phyloP scores from a whole-genome alignment of 2,797 vertebrate genomes.

The Pristis pectinata region DNA sequence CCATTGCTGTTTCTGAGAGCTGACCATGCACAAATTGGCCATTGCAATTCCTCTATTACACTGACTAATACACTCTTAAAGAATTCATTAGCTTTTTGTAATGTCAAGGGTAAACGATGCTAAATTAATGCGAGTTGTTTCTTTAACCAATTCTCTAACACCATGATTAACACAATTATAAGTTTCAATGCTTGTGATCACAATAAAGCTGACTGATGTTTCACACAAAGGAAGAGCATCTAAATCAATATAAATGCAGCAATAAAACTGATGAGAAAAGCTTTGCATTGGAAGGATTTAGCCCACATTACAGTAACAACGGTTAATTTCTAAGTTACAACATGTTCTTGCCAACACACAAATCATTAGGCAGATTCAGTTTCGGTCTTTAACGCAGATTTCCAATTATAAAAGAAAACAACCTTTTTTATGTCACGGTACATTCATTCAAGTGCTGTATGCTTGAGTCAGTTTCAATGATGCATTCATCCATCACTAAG shows the following conservation, averaged over 20 bases:
- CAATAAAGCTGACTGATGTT: not conserved
- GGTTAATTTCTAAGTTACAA: conserved; percentile 22
- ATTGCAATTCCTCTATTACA: not conserved
- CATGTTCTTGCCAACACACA: not conserved
- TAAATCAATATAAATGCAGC: not conserved
- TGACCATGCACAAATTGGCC: not conserved
- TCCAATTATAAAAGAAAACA: not conserved
- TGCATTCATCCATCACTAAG: no score
- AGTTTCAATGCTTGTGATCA: not conserved
- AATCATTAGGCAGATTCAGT: not conserved
- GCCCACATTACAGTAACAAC: not conserved
- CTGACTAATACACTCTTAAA: not conserved
- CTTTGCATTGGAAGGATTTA: not conserved
- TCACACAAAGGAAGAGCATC: no score
- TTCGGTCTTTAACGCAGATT: not conserved
- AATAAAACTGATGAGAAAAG: conserved; percentile 2
- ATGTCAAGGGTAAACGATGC: not conserved
- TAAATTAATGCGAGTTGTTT: not conserved
- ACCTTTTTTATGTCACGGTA: not conserved
- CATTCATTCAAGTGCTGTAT: not conserved
- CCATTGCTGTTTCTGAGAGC: not conserved
- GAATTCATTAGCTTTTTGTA: not conserved
- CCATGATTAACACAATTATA: not conserved
- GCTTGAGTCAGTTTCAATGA: not conserved
- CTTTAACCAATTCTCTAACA: not conserved